These are phyloP conservation scores for Eilema depressum DNA, from an alignment of 2,888 invertebrate species.

Conservation along the genomic window DNA sequence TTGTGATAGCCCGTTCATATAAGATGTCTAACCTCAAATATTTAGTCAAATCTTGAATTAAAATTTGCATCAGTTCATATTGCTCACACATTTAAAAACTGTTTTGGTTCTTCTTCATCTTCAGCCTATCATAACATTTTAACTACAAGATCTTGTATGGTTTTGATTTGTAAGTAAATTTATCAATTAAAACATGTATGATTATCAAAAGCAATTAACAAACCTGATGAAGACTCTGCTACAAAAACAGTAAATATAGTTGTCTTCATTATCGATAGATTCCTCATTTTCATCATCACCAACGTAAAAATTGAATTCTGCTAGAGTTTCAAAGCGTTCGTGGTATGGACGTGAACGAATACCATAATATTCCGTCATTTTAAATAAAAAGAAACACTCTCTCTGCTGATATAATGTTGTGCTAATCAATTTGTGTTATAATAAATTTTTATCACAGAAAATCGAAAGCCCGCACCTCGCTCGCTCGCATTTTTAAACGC, in stretches of 20 bases:
- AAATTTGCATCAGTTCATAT: not conserved
- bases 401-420: slow-evolving; percentile 1
- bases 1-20: not conserved
- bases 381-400: slow-evolving; percentile 41
- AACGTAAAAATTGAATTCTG: slow-evolving; percentile 87
- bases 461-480: slow-evolving; percentile 41
- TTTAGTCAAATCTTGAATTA: not conserved
- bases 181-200: not conserved
- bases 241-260: slow-evolving; percentile 89
- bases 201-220: not conserved
- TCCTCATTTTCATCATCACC: slow-evolving; percentile 73
- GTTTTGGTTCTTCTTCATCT: too few species aligned
- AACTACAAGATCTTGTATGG: not conserved
- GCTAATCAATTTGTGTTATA: not conserved
- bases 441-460: slow-evolving; percentile 26
- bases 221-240: slow-evolving; percentile 91
- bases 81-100: too few species aligned
- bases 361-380: slow-evolving; percentile 72
- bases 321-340: slow-evolving; percentile 89
- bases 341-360: slow-evolving; percentile 65
- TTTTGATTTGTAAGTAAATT: not conserved
- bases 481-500: slow-evolving; percentile 28
- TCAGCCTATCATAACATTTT: not conserved
- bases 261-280: slow-evolving; percentile 70
- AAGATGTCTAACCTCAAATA: not conserved